Percentiles rank a stretch among this genome's conserved stretches.
These are phyloP conservation scores for Callipepla squamata DNA, from an alignment of 2,113 vertebrate species.

Conservation along the genomic window DNA sequence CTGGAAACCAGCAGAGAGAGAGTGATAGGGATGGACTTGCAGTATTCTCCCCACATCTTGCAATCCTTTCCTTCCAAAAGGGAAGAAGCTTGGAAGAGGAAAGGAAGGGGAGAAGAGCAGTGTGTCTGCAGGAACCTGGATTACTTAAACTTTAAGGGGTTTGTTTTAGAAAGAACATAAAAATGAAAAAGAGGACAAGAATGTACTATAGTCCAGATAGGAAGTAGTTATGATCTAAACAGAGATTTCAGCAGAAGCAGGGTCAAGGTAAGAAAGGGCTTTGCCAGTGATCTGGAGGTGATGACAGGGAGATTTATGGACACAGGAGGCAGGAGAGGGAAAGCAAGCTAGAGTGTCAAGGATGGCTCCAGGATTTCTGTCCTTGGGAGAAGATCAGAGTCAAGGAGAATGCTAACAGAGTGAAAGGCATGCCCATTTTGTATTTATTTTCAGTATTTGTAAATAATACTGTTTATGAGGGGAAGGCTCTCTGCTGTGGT, in stretches of 20 bases:
- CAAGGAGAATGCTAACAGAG: neutral
- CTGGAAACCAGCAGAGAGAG: neutral
- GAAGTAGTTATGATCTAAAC: constrained; percentile 18
- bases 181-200: neutral
- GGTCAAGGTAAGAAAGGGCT: constrained; percentile 48
- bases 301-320: constrained; percentile 14
- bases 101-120: neutral
- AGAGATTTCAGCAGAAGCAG: neutral
- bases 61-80: neutral
- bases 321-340: neutral
- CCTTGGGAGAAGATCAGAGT: neutral
- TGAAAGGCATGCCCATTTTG: accelerated
- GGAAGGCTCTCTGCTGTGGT: neutral
- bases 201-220: neutral
- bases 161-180: neutral
- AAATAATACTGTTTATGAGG: neutral
- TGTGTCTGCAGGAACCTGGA: neutral
- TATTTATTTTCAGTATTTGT: neutral
- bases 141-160: neutral
- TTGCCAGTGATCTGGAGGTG: constrained; percentile 15
- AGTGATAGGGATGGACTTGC: neutral
- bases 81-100: neutral
- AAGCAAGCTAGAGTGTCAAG: neutral
- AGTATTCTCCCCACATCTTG: neutral
- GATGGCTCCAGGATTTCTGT: constrained; percentile 11